These are phyloP conservation scores for Mesoligia furuncula DNA, from an alignment of 2,888 invertebrate genomes.

Conservation along the genomic window DNA sequence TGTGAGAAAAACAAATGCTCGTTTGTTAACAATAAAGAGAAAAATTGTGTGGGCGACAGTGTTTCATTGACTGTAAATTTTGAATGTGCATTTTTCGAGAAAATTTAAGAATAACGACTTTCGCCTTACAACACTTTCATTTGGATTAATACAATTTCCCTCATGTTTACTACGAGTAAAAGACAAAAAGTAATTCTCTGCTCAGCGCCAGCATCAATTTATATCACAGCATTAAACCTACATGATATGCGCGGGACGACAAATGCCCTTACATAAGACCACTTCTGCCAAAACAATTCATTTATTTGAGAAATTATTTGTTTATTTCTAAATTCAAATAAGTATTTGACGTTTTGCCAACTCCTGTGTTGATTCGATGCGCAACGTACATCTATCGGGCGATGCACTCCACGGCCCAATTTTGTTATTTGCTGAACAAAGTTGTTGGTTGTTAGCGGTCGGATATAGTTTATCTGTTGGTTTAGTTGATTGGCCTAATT, in stretches of 20 bases:
- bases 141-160: neutral
- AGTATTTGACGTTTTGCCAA: slow-evolving; percentile 71
- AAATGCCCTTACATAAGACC: slow-evolving; percentile 54
- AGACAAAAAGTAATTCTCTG: neutral
- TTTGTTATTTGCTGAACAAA: slow-evolving; percentile 65
- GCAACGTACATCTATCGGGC: slow-evolving; percentile 72
- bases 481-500: slow-evolving; percentile 54
- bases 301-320: slow-evolving; percentile 65
- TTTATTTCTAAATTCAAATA: slow-evolving; percentile 68
- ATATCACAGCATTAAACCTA: neutral
- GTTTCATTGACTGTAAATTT: slow-evolving; percentile 7
- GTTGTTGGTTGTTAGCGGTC: slow-evolving; percentile 32
- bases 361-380: slow-evolving; percentile 61
- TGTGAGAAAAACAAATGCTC: slow-evolving; percentile 8
- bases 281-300: slow-evolving; percentile 63
- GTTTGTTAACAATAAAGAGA: slow-evolving; percentile 7
- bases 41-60: neutral
- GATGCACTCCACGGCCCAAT: slow-evolving; percentile 76
- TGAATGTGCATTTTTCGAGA: neutral
- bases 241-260: slow-evolving; percentile 19
- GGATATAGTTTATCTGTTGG: slow-evolving; percentile 60
- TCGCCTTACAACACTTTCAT: neutral
- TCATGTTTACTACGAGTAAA: neutral
- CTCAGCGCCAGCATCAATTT: slow-evolving; percentile 17
- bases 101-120: neutral